Base-by-base conservation (phyloP, 2,113 vertebrate species). In the Cyanoderma ruficeps region DNA sequence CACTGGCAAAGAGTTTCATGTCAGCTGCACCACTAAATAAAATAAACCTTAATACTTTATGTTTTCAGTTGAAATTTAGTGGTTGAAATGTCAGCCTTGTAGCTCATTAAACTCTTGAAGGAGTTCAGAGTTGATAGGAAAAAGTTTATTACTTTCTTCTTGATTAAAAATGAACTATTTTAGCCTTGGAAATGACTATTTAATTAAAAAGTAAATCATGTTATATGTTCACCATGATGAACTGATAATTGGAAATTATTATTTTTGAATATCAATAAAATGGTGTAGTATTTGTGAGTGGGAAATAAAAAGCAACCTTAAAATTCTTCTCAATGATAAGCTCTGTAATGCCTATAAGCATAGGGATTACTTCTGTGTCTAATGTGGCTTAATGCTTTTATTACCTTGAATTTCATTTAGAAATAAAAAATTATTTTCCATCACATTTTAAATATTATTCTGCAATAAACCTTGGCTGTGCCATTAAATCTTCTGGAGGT, bases 191-290 rank as follows among this genome's bases (percentile, higher is more conserved):
- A 97, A 75, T 67, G 67, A 35, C 52, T 96, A 23, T 30, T 84
- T 97, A 97, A 97, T 97, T 97, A 96, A 92, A 94, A 97, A 95
- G 61, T 83, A 92, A 88, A 88, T 88, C 10, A 67, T 64, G 37
- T 63, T 90, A 92, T 93, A 93, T 91, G 70, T 88, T 94, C 69
- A 64, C 39, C 31, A 52, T 67, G 88, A 97, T 97, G 83, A 96
- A 95, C 7, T 76, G 88, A 72, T 98, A 93, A 94, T 93, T 91
- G 52, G 86, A 96, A 96, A 90, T 96, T 86, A 89, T 70, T 52
- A 92, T 95, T 97, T 93, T 87, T 97, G 49, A 24, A 50, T 84
- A 37, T 85, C 74, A 85, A 92, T 94, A 95, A 75, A 94, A 93
- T 65, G 7, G 19, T 24, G 46, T 61, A 87, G 14, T 80, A 83